phyloP scores from a whole-genome alignment of 2,797 vertebrate species.

The Margarornis squamiger region DNA sequence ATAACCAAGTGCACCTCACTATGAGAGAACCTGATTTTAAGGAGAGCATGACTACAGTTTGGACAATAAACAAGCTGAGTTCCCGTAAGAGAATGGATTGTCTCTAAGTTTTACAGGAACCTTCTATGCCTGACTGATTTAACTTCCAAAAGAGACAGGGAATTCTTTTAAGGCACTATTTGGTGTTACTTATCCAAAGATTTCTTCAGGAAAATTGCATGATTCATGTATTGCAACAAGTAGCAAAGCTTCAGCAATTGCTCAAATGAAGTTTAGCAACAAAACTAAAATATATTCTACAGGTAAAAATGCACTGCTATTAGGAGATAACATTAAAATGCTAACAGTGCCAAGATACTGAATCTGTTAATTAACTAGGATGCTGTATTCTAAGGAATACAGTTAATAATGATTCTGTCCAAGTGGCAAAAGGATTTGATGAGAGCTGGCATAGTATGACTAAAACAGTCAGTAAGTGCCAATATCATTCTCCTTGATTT shows the following conservation, averaged over 20 bases:
- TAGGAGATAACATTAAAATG: fast-evolving
- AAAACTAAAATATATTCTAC: neutral
- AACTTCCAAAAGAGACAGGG: neutral
- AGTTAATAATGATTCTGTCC: neutral
- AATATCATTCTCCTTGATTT: neutral
- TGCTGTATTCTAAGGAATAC: neutral
- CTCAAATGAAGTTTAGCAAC: neutral
- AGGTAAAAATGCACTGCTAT: neutral
- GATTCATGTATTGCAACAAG: neutral
- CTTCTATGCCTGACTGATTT: neutral
- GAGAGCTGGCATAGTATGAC: neutral
- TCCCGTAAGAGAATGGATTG: neutral
- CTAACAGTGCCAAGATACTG: neutral
- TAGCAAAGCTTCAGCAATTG: neutral
- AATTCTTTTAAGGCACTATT: neutral
- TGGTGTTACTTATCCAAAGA: neutral
- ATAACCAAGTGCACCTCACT: neutral
- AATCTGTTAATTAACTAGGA: neutral
- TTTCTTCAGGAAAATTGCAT: neutral
- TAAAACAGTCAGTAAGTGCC: neutral
- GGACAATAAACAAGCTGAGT: neutral
- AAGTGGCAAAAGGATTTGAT: neutral
- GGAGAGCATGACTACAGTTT: fast-evolving
- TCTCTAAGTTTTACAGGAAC: neutral
- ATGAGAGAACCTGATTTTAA: neutral